Base-by-base conservation (phyloP, 2,797 vertebrate genomes). In the Intellagama lesueurii region DNA sequence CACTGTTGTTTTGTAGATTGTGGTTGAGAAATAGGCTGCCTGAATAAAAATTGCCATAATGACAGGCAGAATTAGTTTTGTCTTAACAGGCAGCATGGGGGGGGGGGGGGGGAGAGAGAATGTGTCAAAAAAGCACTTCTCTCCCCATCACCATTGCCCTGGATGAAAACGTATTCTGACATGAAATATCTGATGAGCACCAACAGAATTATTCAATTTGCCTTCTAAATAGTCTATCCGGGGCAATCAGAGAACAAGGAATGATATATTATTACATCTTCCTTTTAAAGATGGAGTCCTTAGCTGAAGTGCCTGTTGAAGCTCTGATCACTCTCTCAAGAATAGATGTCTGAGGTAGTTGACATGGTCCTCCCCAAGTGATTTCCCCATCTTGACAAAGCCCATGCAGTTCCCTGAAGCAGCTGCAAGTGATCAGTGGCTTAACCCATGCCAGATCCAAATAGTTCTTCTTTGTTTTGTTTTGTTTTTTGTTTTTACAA, bases 211-310 rank as follows among this genome's bases (percentile, higher is more conserved):
- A 56, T 80, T 24, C 47, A 79, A 40, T 28, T 88, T 91, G 44
- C 68, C 80, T 40, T 93, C 94, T 81, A 89, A 94, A 85, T n/a
- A 83, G 64, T 28, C n/a, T 87, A 35, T 81, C 91, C 83, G 87
- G 44, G 81, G 82, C 0, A 72, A 87, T 11, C 70, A 83, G 64
- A 87, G 75, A 75, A 88, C 24, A 88, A 73, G 83, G 87, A 83
- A 40, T 22, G 26, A 1, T 7, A 49, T 47, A n/a, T 87, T 49
- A 92, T 32, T 40, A 7, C 17, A 28, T 83, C 17, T 30, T 89
- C 87, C 68, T 47, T 69, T 94, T 88, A 40, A 85, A 89, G 91
- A n/a, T 26, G n/a, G 56, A 22, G 7, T 52, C 47, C 7, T 66
- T 30, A 68, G 32, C 32, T 73, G 30, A 84, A 73, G n/a, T 14